Conservation (phyloP, 2,888 invertebrate genomes). For the Cephus sareptanus region DNA sequence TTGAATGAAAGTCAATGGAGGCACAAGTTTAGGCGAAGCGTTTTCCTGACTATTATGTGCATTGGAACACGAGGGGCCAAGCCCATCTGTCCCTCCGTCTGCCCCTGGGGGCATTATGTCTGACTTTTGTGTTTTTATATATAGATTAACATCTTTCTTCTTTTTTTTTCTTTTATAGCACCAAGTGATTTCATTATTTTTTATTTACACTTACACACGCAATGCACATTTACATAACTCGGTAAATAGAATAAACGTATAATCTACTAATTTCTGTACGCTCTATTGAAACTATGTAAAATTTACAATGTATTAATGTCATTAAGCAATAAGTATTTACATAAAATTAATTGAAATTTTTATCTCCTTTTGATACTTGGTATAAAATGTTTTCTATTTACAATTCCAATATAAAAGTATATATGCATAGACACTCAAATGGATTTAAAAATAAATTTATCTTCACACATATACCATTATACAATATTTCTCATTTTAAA, state of each 20-base stretch:
- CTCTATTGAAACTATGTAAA: background rate
- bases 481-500: background rate
- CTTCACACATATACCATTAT: background rate
- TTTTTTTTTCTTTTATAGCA: background rate
- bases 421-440: background rate
- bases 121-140: slow-evolving; percentile 18
- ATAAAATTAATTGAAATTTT: background rate
- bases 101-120: slow-evolving; percentile 63
- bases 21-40: slow-evolving; percentile 37
- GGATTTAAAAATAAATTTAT: background rate
- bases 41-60: slow-evolving; percentile 55
- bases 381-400: background rate
- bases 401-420: background rate
- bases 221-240: background rate
- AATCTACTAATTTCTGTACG: background rate
- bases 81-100: slow-evolving; percentile 58
- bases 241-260: background rate
- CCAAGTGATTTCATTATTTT: background rate
- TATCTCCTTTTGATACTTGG: background rate
- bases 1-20: slow-evolving; percentile 49
- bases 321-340: background rate
- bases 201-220: background rate
- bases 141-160: background rate
- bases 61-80: slow-evolving; percentile 60
- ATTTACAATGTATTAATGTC: background rate